These are phyloP conservation scores for Magallana gigas DNA, from an alignment of 1,140 invertebrate species.

Conservation along the genomic window DNA sequence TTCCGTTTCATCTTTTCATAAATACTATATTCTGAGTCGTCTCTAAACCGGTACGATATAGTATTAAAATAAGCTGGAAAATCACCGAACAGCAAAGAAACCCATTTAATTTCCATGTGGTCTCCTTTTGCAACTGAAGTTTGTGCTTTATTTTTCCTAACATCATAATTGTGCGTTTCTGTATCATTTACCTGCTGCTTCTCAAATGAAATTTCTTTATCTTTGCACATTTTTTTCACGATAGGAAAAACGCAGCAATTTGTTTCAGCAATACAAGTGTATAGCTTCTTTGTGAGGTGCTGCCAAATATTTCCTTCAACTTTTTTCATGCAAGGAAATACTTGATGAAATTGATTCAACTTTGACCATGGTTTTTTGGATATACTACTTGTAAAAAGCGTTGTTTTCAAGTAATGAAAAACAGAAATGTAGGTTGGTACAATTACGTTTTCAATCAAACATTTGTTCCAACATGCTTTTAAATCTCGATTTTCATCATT, in stretches of 20 bases:
- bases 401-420: not conserved
- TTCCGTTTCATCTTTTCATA: not conserved
- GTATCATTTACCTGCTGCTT: too few relatives aligned
- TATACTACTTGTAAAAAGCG: not conserved
- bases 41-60: not conserved
- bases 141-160: too few relatives aligned
- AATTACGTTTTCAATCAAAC: not conserved
- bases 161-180: too few relatives aligned
- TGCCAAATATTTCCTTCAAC: too few relatives aligned
- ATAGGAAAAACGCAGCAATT: not conserved
- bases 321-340: not conserved
- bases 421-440: not conserved
- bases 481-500: not conserved
- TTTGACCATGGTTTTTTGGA: not conserved
- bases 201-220: not conserved
- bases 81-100: not conserved
- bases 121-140: too few relatives aligned
- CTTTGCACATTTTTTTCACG: not conserved
- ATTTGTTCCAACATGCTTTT: constrained; percentile 54
- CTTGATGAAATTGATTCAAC: not conserved
- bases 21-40: not conserved
- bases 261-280: not conserved
- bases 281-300: not conserved
- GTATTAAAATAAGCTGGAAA: not conserved
- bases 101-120: not conserved